Evolutionary conservation across 1,140 invertebrate species (phyloP), one percentile per base, ranked within the genome.

Genomic region (Olivierus martensii): DNA sequence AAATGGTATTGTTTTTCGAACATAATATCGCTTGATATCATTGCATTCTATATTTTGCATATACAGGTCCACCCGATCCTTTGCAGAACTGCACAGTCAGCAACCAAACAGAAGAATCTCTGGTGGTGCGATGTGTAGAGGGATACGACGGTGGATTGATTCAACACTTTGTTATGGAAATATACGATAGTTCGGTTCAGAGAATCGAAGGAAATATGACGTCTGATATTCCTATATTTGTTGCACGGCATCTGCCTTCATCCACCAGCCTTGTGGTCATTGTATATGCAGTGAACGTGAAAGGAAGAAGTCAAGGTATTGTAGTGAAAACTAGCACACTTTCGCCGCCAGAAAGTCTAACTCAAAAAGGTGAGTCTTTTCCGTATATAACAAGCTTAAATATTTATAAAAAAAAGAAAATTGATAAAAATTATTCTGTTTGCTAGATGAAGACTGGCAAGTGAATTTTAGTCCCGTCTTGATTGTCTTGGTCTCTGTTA

Each of bases 221-320:
- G 15, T 45, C 50, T 11, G 47, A 71, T 70, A 19, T 41, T 12
- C 55, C 60, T 22, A 34, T 54, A 5, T 62, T 62, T 47, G 52
- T 55, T 37, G 77, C 86, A 12, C 75, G 77, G 35, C 81, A 81
- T 22, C 69, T 87, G 18, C 76, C 80, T 52, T 76, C 81, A 2
- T 79, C 80, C 17, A 72, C 79, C 48, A 79, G 72, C 44, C 92
- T 91, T 67, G 76, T 84, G 9, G 68, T 83, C 44, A 69, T 75
- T 35, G 72, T 84, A 52, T 83, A 79, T 61, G 79, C 82, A 42
- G 75, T 79, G 52, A 84, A 84, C 64, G 75, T 75, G 36, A 79
- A 77, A 59, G 83, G 83, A 34, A 71, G 75, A 49, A 83, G 81
- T 63, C 71, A 77, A 14, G 75, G 77, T 44, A 55, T 64, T 12